phyloP scores from a whole-genome alignment of 2,797 vertebrate species.

The Enteromius paludinosus region DNA sequence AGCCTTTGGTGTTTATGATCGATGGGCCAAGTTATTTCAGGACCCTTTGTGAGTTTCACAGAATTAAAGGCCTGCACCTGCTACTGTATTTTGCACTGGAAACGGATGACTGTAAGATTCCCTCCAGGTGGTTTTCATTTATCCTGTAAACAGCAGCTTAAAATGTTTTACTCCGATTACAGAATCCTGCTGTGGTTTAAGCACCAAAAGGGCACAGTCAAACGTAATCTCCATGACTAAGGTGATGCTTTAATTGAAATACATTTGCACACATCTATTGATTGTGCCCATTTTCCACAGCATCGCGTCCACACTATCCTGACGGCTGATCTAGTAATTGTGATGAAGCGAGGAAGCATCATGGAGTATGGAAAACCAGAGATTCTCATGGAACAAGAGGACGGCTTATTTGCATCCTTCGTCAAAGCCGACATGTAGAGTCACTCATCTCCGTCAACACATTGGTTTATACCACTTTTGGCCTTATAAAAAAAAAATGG shows the following conservation, averaged over 20 bases:
- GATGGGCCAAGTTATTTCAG: background rate
- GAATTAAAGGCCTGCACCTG: conserved; percentile 19
- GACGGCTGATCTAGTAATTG: conserved; percentile 93
- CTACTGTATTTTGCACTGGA: conserved; percentile 1
- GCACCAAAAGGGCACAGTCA: background rate
- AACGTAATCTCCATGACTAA: background rate
- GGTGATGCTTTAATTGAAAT: background rate
- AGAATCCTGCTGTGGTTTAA: background rate
- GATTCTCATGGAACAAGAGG: conserved; percentile 89
- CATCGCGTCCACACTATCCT: conserved; percentile 98
- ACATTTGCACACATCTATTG: conserved; percentile 9
- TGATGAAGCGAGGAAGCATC: conserved; percentile 97
- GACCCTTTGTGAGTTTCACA: conserved; percentile 18
- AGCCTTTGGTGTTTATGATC: too few species aligned
- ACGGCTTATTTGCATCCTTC: conserved; percentile 93
- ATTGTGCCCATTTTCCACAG: conserved; percentile 70
- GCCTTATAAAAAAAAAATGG: conserved; percentile 33
- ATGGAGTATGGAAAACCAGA: conserved; percentile 92
- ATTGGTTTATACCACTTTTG: conserved; percentile 17
- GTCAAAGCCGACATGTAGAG: conserved; percentile 95
- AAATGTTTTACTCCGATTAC: background rate
- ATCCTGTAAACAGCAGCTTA: conserved; percentile 13
- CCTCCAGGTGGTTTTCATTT: conserved; percentile 21
- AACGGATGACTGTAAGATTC: background rate
- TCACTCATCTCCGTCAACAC: background rate